phyloP scores from a whole-genome alignment of 2,113 vertebrate species.

The Ranitomeya imitator region DNA sequence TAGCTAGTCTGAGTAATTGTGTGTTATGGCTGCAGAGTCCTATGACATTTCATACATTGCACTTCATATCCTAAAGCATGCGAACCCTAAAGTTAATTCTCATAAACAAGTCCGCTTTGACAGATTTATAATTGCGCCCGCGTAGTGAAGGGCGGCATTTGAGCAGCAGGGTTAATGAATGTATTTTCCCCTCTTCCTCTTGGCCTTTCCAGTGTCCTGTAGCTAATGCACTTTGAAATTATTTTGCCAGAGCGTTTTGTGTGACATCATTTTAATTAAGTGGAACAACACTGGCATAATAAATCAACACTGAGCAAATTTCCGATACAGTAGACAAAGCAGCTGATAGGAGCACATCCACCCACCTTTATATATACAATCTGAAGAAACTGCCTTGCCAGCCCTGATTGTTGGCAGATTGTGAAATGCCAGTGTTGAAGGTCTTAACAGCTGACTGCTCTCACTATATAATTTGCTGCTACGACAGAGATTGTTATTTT shows the following conservation, averaged over 20 bases:
- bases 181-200: conserved; percentile 32
- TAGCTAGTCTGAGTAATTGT: not conserved
- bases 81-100: conserved; percentile 39
- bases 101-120: conserved; percentile 54
- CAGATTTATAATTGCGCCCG: conserved; percentile 54
- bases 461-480: conserved; percentile 28
- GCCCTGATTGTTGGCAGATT: conserved; percentile 38
- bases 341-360: conserved; percentile 66
- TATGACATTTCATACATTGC: conserved; percentile 22
- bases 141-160: conserved; percentile 48
- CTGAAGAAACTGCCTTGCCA: conserved; percentile 61
- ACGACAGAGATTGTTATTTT: conserved; percentile 32
- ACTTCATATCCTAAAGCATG: not conserved
- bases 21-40: not conserved
- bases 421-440: not conserved
- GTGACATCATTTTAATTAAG: conserved; percentile 73
- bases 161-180: conserved; percentile 61
- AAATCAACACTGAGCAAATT: conserved; percentile 66
- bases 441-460: conserved; percentile 25
- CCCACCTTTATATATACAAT: conserved; percentile 57
- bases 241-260: conserved; percentile 62
- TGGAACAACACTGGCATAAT: conserved; percentile 66
- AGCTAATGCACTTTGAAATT: conserved; percentile 61
- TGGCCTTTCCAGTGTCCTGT: conserved; percentile 61
- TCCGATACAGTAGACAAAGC: conserved; percentile 66